Evolutionary conservation across 2,113 vertebrate genomes (phyloP).

Genomic region (Myotis lucifugus): DNA sequence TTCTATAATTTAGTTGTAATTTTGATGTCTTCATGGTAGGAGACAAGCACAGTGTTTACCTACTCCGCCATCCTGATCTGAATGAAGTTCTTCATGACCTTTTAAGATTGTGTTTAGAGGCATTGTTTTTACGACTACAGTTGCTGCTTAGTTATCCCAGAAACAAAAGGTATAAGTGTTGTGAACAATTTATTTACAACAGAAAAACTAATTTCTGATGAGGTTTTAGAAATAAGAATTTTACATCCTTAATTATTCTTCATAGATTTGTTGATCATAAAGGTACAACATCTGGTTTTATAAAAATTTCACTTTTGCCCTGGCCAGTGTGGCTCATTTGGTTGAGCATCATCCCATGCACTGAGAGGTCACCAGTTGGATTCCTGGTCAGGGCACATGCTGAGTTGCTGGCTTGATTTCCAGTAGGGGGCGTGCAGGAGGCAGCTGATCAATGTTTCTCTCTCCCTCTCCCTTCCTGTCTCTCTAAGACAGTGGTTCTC

Average conservation of each 20-base stretch:
- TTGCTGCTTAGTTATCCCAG: background rate
- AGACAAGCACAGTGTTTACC: background rate
- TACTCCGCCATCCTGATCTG: background rate
- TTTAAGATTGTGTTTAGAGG: constrained; percentile 39
- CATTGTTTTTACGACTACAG: background rate
- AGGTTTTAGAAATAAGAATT: constrained; percentile 35
- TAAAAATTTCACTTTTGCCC: background rate
- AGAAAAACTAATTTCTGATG: constrained; percentile 26
- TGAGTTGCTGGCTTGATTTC: background rate
- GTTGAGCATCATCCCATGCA: background rate
- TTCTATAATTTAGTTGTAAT: background rate
- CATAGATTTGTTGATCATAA: background rate
- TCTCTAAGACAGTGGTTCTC: background rate
- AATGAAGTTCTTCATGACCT: background rate
- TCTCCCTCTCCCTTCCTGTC: background rate
- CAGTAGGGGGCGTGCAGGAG: background rate
- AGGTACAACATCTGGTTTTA: background rate
- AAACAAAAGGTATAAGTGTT: background rate
- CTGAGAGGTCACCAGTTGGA: background rate
- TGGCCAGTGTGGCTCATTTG: background rate
- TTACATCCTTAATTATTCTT: background rate
- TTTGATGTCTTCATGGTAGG: background rate
- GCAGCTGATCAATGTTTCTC: background rate
- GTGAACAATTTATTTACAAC: background rate
- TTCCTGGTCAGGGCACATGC: background rate